Conservation (phyloP, 2,888 invertebrate species). For the Dolomedes plantarius region DNA sequence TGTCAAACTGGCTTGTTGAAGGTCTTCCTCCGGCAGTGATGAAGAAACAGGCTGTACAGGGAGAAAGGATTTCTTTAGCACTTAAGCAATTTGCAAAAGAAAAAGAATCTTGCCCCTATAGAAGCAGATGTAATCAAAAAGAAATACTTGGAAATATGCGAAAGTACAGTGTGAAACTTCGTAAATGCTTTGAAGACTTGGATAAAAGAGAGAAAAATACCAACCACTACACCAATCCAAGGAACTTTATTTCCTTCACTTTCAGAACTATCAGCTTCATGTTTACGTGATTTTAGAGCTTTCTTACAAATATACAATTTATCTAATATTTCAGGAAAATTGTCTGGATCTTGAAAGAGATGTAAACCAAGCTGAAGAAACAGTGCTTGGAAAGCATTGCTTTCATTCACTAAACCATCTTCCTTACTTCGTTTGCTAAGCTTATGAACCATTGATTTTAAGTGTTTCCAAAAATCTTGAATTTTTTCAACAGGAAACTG, state of each 20-base stretch:
- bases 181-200: constrained; percentile 45
- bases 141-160: no score
- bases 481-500: constrained; percentile 38
- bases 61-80: no score
- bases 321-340: constrained; percentile 38
- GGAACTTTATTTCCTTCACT: constrained; percentile 54
- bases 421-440: constrained; percentile 46
- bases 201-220: constrained; percentile 71
- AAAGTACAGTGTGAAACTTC: no score
- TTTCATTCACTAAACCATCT: constrained; percentile 40
- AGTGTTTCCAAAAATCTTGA: constrained; percentile 36
- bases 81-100: no score
- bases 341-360: constrained; percentile 45
- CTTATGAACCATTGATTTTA: constrained; percentile 40
- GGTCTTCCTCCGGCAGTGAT: no score
- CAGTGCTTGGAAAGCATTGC: constrained; percentile 46
- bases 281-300: constrained; percentile 48
- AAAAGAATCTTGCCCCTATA: no score
- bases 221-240: constrained; percentile 72
- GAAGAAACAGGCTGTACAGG: no score
- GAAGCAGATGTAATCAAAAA: no score
- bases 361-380: constrained; percentile 60
- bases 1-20: no score
- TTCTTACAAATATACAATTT: constrained; percentile 70
- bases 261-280: background rate